phyloP scores from a whole-genome alignment of 37 sponge, comb jelly and placozoan species.

The Haliclona indistincta region DNA sequence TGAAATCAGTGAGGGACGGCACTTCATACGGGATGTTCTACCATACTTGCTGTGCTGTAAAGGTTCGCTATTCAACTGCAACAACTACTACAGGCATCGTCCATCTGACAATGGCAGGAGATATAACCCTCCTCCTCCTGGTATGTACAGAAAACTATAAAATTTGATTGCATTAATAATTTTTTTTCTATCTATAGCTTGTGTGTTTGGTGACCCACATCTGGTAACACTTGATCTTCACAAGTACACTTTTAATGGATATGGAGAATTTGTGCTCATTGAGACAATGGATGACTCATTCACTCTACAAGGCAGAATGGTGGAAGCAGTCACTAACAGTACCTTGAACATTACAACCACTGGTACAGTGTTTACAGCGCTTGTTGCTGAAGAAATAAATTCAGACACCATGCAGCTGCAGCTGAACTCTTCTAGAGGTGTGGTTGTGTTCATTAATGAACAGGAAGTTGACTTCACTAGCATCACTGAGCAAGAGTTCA shows the following conservation, averaged over 20 bases:
- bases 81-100: constrained; percentile 3
- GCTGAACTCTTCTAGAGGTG: neutral
- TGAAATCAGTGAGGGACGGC: neutral
- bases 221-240: constrained; percentile 67
- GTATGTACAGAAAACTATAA: neutral
- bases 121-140: constrained; percentile 15
- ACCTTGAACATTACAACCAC: no score
- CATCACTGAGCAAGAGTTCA: constrained; percentile 1
- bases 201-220: constrained; percentile 72
- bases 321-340: constrained; percentile 14
- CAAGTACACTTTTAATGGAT: constrained; percentile 74
- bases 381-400: constrained; percentile 34
- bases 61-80: constrained; percentile 3
- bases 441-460: constrained; percentile 11
- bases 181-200: no score
- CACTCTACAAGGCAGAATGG: constrained; percentile 77
- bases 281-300: constrained; percentile 50
- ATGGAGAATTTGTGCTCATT: constrained; percentile 70
- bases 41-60: constrained; percentile 26
- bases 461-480: constrained; percentile 18
- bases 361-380: constrained; percentile 68
- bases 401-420: constrained; percentile 29
- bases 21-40: constrained; percentile 19
- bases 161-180: no score
- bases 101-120: constrained; percentile 10